Conservation (phyloP, 2,888 invertebrate species). For the Anthophora plumipes region DNA sequence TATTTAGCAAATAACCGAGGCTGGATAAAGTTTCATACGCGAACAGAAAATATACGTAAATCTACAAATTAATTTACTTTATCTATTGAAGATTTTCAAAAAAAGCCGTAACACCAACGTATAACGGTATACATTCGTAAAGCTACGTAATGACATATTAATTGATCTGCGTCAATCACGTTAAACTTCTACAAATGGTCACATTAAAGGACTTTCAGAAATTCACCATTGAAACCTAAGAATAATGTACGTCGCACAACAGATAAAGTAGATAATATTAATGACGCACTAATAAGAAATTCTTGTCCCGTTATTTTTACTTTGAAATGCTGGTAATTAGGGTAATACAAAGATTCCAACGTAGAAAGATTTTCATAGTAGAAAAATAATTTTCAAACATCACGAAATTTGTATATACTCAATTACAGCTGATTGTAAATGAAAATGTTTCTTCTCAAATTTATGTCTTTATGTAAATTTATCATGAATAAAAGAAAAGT, state of each 20-base stretch:
- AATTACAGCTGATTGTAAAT: not conserved
- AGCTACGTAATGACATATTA: slow-evolving; percentile 2
- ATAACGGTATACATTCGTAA: not conserved
- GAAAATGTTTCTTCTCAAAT: not conserved
- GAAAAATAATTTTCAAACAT: not conserved
- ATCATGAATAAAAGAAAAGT: no score
- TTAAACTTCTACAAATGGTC: not conserved
- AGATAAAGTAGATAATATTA: not conserved
- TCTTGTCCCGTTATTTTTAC: not conserved
- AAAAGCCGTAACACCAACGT: not conserved
- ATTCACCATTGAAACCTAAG: not conserved
- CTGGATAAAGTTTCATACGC: not conserved
- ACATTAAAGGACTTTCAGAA: not conserved
- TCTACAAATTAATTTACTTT: not conserved
- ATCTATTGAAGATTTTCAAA: slow-evolving; percentile 1
- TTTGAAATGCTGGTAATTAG: not conserved
- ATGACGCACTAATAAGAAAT: not conserved
- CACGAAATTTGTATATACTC: not conserved
- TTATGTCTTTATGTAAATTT: no score
- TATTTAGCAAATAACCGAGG: not conserved
- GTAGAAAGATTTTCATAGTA: not conserved
- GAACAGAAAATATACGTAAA: not conserved
- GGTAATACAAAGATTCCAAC: not conserved
- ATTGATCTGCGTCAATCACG: not conserved
- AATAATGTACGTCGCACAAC: not conserved